These are phyloP conservation scores for Actinemys pallida DNA, from an alignment of 2,113 vertebrate genomes.

Conservation along the genomic window DNA sequence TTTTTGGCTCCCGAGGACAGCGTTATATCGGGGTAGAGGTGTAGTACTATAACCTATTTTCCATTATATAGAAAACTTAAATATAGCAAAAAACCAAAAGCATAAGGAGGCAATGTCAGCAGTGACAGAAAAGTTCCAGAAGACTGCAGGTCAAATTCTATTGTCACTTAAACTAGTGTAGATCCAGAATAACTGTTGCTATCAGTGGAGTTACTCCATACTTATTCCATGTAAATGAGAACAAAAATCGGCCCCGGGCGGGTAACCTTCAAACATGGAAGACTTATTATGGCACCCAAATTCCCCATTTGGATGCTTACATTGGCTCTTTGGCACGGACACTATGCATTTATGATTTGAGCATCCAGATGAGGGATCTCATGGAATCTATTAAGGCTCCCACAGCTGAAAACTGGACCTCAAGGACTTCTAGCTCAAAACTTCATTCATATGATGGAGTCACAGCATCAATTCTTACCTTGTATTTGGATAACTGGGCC, in stretches of 20 bases:
- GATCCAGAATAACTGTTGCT: not conserved
- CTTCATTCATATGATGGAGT: not conserved
- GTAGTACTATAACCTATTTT: not conserved
- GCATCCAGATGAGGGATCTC: not conserved
- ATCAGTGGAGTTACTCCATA: not conserved
- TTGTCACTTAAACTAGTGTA: not conserved
- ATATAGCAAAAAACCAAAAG: not conserved
- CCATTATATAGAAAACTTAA: not conserved
- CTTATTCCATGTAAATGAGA: not conserved
- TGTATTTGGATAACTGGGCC: constrained; percentile 95
- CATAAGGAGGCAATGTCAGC: not conserved
- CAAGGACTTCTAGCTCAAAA: not conserved
- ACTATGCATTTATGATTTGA: not conserved
- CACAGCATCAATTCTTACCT: constrained; percentile 80
- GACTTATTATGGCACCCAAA: not conserved
- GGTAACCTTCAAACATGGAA: not conserved
- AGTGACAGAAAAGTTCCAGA: not conserved
- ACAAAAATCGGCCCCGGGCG: not conserved
- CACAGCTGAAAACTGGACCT: not conserved
- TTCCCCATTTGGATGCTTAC: not conserved
- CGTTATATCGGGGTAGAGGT: too few species aligned
- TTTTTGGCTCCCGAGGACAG: too few species aligned
- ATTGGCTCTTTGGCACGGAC: not conserved
- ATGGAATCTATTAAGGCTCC: not conserved
- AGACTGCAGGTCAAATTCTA: not conserved